Evolutionary conservation across 2,113 vertebrate species (phyloP).

Genomic region (Malurus elegans): DNA sequence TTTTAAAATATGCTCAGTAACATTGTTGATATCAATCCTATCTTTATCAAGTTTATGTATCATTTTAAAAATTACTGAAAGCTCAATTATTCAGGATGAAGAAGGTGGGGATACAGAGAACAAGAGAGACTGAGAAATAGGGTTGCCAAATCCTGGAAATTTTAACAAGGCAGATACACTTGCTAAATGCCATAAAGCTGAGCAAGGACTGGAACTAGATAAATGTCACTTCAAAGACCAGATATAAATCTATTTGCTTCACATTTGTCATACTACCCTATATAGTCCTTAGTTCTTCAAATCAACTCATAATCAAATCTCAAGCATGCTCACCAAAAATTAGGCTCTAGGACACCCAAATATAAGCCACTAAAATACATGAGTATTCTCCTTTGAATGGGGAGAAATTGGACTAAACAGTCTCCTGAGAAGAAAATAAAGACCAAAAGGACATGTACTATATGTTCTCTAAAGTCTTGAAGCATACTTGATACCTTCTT

Average conservation of each 20-base stretch:
- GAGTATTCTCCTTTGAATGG: neutral
- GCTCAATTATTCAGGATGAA: neutral
- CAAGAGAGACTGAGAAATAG: neutral
- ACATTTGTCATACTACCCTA: neutral
- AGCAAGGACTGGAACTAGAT: neutral
- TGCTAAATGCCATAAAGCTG: neutral
- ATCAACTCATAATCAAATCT: neutral
- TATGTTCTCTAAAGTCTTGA: neutral
- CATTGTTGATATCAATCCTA: neutral
- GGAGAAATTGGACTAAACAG: neutral
- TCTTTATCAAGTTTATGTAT: neutral
- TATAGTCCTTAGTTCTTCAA: neutral
- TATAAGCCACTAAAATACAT: neutral
- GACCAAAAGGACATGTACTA: neutral
- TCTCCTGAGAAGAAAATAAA: neutral
- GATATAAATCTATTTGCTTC: neutral
- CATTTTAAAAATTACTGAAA: neutral
- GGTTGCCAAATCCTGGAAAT: neutral
- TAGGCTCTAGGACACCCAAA: neutral
- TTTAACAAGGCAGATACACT: neutral
- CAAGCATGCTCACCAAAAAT: neutral
- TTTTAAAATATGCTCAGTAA: neutral
- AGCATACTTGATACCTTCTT: constrained; percentile 81
- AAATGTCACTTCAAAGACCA: neutral
- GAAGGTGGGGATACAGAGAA: neutral